Evolutionary conservation across 1,140 invertebrate genomes (phyloP), one percentile per base, ranked within the genome.

Genomic region (Eulimnadia texana): DNA sequence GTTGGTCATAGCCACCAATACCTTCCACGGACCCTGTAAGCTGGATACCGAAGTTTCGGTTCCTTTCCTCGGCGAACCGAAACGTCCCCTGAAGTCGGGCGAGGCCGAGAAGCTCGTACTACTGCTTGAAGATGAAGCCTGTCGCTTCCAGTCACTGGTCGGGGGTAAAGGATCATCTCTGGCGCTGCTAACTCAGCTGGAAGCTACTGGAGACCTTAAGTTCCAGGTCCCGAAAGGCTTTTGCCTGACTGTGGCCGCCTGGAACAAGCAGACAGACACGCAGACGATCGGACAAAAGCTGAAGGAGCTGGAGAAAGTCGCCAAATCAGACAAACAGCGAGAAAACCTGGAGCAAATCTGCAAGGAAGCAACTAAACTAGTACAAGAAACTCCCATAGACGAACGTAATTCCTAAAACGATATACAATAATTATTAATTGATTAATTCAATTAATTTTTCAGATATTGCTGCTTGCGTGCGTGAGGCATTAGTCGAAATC

Each of bases 121-220:
- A 1, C 51, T 65, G 0, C 79, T 82, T 53, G 69, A 72, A 11
- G 70, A 74, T 13, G 63, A 65, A 3, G 69, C 68, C 1, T 78
- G 80, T 52, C 64, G 71, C 11, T 76, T 73, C 63, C 67, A 73
- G 1, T 62, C 68, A 3, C 66, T 81, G n/a, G 82, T 84, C 0
- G 85, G 85, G 1, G 84, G 84, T 1, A 88, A 87, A 72, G 84
- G 82, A 27, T 78, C 79, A 10, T 86, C 84, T 1, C 70, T 88
- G 6, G 82, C 83, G 1, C 66, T 82, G 13, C 68, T 87, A 24
- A 72, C 75, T 2, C 74, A 76, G 0, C 67, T 81, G 25, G 67
- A 77, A 52, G 66, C 64, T 54, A 59, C 67, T 64, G 69, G 70
- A 64, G 56, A 50, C 29, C 16, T 58, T 0, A 47, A 67, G 64